Evolutionary conservation across 2,888 invertebrate genomes (phyloP), one percentile per base, ranked within the genome.

Genomic region (Opisthograptis luteolata): DNA sequence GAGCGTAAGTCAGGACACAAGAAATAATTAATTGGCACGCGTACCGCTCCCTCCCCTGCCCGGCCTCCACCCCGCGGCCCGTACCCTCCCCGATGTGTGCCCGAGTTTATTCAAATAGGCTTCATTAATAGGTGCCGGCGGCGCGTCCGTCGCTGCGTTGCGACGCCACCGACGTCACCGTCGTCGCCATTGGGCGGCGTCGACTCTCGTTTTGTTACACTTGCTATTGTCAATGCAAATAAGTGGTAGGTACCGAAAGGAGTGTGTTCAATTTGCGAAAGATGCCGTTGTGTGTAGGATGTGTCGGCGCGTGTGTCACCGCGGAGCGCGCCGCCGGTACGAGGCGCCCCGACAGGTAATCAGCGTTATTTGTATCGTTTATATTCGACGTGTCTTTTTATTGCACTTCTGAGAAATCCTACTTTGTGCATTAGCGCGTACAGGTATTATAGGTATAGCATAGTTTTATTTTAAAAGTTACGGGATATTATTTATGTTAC

Each of bases 1-100:
- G 71, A 76, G 70, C 76, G 77, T 77, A 79, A 81, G 80, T 82
- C 81, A 80, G 70, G 76, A 68, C 78, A 73, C 78, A 79, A 81
- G 81, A 83, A 82, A 81, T 83, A 83, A 83, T 81, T 80, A 81
- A 83, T 81, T 75, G 76, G 75, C 52, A 42, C 40, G 24, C 36
- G 39, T 32, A 17, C 24, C 32, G 59, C 58, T 57, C 44, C 55
- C 55, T 47, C 42, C 52, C 50, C 55, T 28, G 17, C 19, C 13
- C 12, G 34, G n/a, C n/a, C 28, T 12, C 34, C 30, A 7, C 19
- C 25, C 10, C 31, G 4, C 25, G 22, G 39, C 42, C 15, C 39
- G 32, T 35, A 13, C 43, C 51, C 64, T 35, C 15, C 43, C 51
- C 64, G 17, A 51, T 36, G 15, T 55, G 44, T 47, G 47, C 35